These are phyloP conservation scores for Echinops telfairi DNA, from an alignment of 2,113 vertebrate genomes.

Conservation along the genomic window DNA sequence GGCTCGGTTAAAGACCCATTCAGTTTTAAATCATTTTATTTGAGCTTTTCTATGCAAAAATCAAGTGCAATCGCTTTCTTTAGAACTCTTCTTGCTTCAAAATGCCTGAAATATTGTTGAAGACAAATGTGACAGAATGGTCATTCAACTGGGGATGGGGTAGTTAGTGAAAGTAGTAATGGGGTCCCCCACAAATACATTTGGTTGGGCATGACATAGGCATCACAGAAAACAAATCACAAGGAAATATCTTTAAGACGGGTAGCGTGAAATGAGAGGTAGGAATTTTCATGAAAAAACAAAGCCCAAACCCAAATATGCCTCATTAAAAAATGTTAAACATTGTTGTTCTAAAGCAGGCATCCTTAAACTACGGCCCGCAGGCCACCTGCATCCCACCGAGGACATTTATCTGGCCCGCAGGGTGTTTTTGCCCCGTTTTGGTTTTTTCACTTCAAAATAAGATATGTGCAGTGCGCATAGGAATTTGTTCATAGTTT, in stretches of 20 bases:
- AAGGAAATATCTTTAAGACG: background rate
- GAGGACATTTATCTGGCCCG: no score
- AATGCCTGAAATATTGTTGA: constrained; percentile 22
- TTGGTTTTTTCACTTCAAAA: no score
- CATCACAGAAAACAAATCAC: constrained; percentile 23
- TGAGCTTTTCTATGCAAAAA: constrained; percentile 47
- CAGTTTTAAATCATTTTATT: background rate
- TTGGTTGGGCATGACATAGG: background rate
- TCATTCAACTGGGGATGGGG: constrained; percentile 30
- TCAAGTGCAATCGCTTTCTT: constrained; percentile 8
- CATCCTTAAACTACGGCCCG: no score
- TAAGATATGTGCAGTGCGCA: no score
- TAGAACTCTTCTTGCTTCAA: constrained; percentile 44
- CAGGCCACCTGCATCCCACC: no score
- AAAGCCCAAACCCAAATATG: no score
- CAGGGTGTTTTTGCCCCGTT: no score
- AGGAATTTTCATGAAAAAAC: background rate
- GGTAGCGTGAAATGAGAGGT: background rate
- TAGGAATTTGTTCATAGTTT: no score
- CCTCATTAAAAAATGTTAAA: constrained; percentile 10
- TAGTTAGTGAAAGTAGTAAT: constrained; percentile 6
- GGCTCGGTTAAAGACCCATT: background rate
- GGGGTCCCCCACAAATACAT: background rate
- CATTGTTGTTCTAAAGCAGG: background rate
- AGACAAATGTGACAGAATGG: constrained; percentile 45